Evolutionary conservation across 2,797 vertebrate genomes (phyloP).

Genomic region (Naso thynnoides): DNA sequence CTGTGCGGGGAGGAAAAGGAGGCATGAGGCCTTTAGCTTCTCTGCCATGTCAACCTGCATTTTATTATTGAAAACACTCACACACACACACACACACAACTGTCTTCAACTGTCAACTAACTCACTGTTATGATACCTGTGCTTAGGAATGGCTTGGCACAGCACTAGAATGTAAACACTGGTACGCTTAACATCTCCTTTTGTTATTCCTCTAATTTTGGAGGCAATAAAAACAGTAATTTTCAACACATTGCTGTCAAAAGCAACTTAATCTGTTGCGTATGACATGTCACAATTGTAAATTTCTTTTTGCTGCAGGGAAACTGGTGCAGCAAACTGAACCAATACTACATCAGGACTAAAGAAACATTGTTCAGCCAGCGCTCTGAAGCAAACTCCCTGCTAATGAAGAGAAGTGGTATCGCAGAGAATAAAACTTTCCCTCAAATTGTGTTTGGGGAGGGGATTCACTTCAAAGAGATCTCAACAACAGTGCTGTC

Average conservation of each 20-base stretch:
- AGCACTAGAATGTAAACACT: conserved; percentile 35
- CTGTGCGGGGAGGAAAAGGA: conserved; percentile 71
- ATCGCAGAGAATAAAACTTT: conserved; percentile 69
- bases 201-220: conserved; percentile 23
- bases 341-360: conserved; percentile 1
- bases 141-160: conserved; percentile 25
- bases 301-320: neutral
- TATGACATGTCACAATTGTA: conserved; percentile 2
- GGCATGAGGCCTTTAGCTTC: conserved; percentile 68
- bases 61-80: conserved; percentile 58
- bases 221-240: conserved; percentile 22
- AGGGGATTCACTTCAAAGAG: conserved; percentile 79
- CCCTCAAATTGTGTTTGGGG: conserved; percentile 69
- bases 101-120: conserved; percentile 43
- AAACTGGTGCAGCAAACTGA: conserved; percentile 7
- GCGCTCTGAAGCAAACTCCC: conserved; percentile 36
- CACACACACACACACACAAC: conserved; percentile 18
- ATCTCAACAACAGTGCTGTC: conserved; percentile 75
- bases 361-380: conserved; percentile 31
- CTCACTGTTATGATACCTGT: conserved; percentile 34
- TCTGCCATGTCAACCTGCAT: conserved; percentile 63
- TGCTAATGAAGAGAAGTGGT: conserved; percentile 57
- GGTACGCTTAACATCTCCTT: conserved; percentile 5
- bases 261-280: conserved; percentile 7
- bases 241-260: conserved; percentile 12